Percentiles rank a stretch among this genome's conserved stretches.
Evolutionary conservation across 2,888 invertebrate genomes (phyloP).

Genomic region (Allophyes oxyacanthae): DNA sequence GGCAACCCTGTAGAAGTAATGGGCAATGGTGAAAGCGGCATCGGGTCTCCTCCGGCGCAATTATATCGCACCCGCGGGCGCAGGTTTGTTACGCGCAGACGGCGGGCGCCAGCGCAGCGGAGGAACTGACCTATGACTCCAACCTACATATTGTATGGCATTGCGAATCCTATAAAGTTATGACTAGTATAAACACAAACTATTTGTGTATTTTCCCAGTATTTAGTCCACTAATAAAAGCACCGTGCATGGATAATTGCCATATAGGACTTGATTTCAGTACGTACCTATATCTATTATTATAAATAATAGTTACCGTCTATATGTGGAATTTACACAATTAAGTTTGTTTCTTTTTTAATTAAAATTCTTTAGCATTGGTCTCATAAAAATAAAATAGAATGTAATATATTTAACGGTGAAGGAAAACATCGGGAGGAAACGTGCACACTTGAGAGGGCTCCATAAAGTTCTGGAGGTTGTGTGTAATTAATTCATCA

Average conservation of each 20-base stretch:
- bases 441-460: no score
- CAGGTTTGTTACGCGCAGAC: slow-evolving; percentile 68
- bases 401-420: no score
- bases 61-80: slow-evolving; percentile 77
- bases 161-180: slow-evolving; percentile 39
- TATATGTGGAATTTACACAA: no score
- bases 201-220: slow-evolving; percentile 26
- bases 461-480: no score
- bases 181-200: slow-evolving; percentile 39
- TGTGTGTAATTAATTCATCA: no score
- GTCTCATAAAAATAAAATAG: no score
- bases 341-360: no score
- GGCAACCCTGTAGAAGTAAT: slow-evolving; percentile 51
- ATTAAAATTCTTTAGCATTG: no score
- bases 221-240: slow-evolving; percentile 38
- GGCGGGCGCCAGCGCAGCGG: slow-evolving; percentile 45
- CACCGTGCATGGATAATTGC: background rate
- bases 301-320: no score
- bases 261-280: background rate
- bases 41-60: slow-evolving; percentile 66
- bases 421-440: no score
- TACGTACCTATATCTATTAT: no score
- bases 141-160: slow-evolving; percentile 20
- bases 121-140: slow-evolving; percentile 59
- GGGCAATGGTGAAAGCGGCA: slow-evolving; percentile 43